Base-by-base conservation (phyloP, 92 coral and sea anemone genomes). In the Siderastrea siderea region DNA sequence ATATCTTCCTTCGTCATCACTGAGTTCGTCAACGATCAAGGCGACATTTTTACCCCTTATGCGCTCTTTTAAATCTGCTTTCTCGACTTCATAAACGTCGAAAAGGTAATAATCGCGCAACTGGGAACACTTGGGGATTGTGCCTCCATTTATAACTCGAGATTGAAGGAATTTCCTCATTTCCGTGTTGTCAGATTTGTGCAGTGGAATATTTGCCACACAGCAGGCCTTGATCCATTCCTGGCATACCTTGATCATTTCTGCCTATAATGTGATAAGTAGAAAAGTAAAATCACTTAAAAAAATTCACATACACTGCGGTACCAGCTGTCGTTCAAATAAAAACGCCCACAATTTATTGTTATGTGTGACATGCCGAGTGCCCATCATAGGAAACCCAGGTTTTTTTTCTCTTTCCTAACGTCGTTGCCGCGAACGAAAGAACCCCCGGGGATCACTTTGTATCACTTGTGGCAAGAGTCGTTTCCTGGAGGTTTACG, bases 1-100 rank as follows among this genome's bases (percentile, higher is more conserved):
- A 72, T 82, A 91, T 53, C 91, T 82, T 9, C 95, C 90, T 64
- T 91, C 90, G 19, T 88, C 87, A 45, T 92, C 95, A 43, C 91
- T 69, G 2, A 92, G 90, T 75, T 92, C 91, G 59, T 89, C 93
- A 38, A 75, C 93, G 13, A 92, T 88, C 15, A 92, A 14, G 7
- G 91, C 95, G 12, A 89, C 91, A 12, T 68, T 70, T 71, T 88
- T 84, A 15, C 58, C 46, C 80, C 16, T 61, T 1, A 61, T n/a
- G 4, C 14, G 65, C 3, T n/a, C 4, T n/a, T 61, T 61, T 4
- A 83, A 59, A n/a, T 83, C 90, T 2, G 59, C 82, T 51, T 76
- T 92, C 62, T 92, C 92, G 2, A 26, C 71, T 47, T 88, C 47
- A 43, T 91, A 87, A 0, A 91, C 86, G 68, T 88, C 92, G 67